Evolutionary conservation across 2,113 vertebrate genomes (phyloP).

Genomic region (Pelobates fuscus): DNA sequence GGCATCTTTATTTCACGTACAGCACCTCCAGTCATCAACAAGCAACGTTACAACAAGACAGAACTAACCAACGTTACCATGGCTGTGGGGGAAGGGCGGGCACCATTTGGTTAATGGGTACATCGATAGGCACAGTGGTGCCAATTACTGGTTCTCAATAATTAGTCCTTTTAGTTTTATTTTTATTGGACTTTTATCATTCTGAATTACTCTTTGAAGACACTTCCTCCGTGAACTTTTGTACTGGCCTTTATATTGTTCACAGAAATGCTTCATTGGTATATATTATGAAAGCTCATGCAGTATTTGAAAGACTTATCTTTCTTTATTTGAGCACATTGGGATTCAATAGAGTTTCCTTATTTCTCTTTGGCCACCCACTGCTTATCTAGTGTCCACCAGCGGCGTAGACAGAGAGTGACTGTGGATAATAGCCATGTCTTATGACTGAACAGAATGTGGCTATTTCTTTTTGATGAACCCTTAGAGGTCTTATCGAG

Average conservation of each 20-base stretch:
- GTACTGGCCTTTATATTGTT: background rate
- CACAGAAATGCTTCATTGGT: background rate
- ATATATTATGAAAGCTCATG: background rate
- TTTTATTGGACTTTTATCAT: background rate
- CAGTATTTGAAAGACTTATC: background rate
- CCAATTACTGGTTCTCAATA: too few species aligned
- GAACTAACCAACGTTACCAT: too few species aligned
- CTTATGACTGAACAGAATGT: background rate
- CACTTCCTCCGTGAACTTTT: background rate
- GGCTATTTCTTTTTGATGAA: background rate
- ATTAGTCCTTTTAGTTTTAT: too few species aligned
- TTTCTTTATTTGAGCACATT: background rate
- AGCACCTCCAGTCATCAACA: too few species aligned
- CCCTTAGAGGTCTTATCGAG: constrained; percentile 1
- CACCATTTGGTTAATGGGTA: too few species aligned
- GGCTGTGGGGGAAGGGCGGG: too few species aligned
- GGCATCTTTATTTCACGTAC: too few species aligned
- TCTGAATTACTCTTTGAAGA: background rate
- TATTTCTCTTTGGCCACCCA: background rate
- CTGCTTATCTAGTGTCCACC: constrained; percentile 9
- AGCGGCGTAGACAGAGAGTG: background rate
- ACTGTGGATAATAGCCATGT: background rate
- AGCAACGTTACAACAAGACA: too few species aligned
- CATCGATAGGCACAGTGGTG: too few species aligned
- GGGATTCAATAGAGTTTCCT: background rate